These are phyloP conservation scores for Serilophus lunatus DNA, from an alignment of 2,113 vertebrate genomes.

Conservation along the genomic window DNA sequence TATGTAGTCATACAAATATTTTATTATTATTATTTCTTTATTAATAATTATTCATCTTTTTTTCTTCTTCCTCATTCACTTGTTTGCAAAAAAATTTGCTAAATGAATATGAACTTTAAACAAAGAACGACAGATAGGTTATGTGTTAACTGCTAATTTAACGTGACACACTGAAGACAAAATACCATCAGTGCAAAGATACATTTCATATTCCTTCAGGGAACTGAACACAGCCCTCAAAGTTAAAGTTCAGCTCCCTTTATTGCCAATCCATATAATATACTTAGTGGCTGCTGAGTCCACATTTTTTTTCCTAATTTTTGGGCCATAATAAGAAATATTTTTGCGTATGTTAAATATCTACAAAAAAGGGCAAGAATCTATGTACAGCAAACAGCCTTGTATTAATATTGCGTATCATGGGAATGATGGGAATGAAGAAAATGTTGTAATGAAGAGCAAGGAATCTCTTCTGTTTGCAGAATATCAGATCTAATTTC, in stretches of 20 bases:
- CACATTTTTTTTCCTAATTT: not conserved
- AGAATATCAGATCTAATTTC: not conserved
- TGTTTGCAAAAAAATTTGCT: not conserved
- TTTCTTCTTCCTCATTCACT: not conserved
- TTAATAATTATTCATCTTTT: not conserved
- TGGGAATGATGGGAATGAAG: not conserved
- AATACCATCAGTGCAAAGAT: not conserved
- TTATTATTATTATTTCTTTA: not conserved
- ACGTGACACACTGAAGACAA: conserved; percentile 21
- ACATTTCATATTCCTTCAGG: conserved; percentile 19
- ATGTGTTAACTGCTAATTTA: conserved; percentile 31
- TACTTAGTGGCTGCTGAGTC: not conserved
- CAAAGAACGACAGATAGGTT: not conserved
- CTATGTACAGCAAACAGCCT: not conserved
- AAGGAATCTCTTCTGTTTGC: not conserved
- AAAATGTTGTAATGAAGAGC: not conserved
- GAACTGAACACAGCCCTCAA: conserved; percentile 5
- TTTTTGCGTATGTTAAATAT: not conserved
- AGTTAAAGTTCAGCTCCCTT: conserved; percentile 13
- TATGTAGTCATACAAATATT: accelerated
- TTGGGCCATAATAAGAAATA: not conserved
- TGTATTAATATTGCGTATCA: not conserved
- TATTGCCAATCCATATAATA: conserved; percentile 19
- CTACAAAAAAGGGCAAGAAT: not conserved
- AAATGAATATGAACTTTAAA: not conserved